These are phyloP conservation scores for Cosmia trapezina DNA, from an alignment of 2,888 invertebrate species.

Conservation along the genomic window DNA sequence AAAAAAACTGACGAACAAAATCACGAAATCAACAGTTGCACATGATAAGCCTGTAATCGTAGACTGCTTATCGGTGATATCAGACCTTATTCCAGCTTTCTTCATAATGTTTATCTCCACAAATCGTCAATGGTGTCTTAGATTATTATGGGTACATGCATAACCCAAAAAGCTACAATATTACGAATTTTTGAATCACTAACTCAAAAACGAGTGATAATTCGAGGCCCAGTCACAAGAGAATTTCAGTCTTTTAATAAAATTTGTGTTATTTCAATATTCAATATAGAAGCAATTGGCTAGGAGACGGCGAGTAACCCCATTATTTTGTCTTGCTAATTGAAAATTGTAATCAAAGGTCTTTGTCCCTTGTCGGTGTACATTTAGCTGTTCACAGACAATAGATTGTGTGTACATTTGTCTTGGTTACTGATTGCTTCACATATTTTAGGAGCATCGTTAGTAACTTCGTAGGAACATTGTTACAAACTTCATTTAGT, in stretches of 20 bases:
- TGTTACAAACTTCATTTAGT: slow-evolving; percentile 1
- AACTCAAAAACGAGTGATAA: background rate
- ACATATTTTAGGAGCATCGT: slow-evolving; percentile 22
- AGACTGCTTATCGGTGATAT: background rate
- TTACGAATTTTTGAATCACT: background rate
- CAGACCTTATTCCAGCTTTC: background rate
- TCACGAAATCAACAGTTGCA: background rate
- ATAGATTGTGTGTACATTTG: slow-evolving; percentile 18
- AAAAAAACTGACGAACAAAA: background rate
- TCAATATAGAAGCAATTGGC: slow-evolving; percentile 27
- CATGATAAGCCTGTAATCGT: background rate
- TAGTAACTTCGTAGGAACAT: background rate
- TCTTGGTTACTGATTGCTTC: slow-evolving; percentile 26
- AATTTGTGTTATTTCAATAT: slow-evolving; percentile 32
- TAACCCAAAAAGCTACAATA: background rate
- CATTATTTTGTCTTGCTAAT: slow-evolving; percentile 59
- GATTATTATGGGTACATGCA: background rate
- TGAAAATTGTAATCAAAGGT: slow-evolving; percentile 62
- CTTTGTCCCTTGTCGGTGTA: slow-evolving; percentile 23
- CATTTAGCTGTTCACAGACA: slow-evolving; percentile 17
- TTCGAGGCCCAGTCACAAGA: background rate
- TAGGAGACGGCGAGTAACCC: slow-evolving; percentile 26
- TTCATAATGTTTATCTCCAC: background rate
- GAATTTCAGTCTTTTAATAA: slow-evolving; percentile 18
- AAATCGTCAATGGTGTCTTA: background rate